Evolutionary conservation across 2,113 vertebrate species (phyloP).

Genomic region (rabbit (Oryctolagus cuniculus)): mOryCun1.1 NC_091436.1:50000001-50000500

Average conservation of each 20-base stretch:
- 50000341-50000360: neutral
- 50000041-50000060: neutral
- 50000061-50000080: neutral
- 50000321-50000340: neutral
- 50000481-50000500: neutral
- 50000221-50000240: neutral
- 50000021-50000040: neutral
- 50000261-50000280: neutral
- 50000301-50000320: neutral
- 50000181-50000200: neutral
- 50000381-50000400: neutral
- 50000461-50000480: neutral
- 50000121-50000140: neutral
- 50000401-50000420: neutral
- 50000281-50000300: neutral
- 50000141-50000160: neutral
- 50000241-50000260: neutral
- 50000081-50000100: neutral
- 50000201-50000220: neutral
- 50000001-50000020: too few relatives aligned
- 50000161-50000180: neutral
- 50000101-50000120: neutral
- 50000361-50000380: neutral
- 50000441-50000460: neutral
- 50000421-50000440: neutral